These are phyloP conservation scores for Malacoctenus gilli DNA, from an alignment of 2,797 vertebrate species.

Conservation along the genomic window DNA sequence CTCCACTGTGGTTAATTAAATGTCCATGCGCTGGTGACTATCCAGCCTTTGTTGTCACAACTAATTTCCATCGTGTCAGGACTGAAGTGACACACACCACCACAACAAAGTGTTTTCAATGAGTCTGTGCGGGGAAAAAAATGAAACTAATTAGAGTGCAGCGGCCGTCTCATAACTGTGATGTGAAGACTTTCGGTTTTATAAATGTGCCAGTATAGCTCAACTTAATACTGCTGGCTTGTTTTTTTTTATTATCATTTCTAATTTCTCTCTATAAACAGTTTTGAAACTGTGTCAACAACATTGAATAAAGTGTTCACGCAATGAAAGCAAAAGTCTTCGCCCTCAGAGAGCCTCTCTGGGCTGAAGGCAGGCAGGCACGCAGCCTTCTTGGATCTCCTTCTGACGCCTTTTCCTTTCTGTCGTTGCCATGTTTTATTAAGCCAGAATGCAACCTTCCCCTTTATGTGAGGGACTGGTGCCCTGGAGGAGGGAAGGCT, in stretches of 20 bases:
- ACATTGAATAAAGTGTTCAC: too few species aligned
- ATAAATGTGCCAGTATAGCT: not conserved
- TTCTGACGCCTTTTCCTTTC: not conserved
- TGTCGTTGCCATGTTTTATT: conserved; percentile 29
- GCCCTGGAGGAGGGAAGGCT: not conserved
- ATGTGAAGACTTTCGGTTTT: conserved; percentile 1
- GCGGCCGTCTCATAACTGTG: conserved; percentile 6
- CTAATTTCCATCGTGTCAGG: not conserved
- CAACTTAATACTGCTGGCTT: not conserved
- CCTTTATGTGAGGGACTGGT: not conserved
- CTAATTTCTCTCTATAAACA: not conserved
- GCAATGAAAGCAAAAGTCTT: too few species aligned
- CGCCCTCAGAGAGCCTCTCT: too few species aligned
- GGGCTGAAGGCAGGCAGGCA: conserved; percentile 1
- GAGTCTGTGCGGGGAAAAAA: not conserved
- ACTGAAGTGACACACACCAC: too few species aligned
- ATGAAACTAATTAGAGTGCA: not conserved
- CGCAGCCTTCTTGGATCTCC: conserved; percentile 4
- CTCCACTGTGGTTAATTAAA: too few species aligned
- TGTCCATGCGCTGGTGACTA: not conserved
- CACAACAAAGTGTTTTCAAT: conserved; percentile 7
- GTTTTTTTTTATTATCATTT: not conserved
- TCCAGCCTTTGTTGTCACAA: not conserved
- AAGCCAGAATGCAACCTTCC: conserved; percentile 4
- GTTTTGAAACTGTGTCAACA: not conserved